Evolutionary conservation across 2,888 invertebrate species (phyloP).

Genomic region (Chrysomela aeneicollis): DNA sequence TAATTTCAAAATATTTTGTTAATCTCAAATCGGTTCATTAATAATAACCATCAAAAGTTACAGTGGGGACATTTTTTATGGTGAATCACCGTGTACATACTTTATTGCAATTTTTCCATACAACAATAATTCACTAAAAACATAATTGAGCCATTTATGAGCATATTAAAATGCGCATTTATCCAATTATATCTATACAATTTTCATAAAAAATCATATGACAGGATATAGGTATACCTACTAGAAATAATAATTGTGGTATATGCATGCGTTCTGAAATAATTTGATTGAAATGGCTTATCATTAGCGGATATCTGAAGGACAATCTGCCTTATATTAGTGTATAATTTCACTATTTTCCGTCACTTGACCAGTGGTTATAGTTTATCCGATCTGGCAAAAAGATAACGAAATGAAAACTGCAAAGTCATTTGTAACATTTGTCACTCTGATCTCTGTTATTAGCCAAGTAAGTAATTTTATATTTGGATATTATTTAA

Average conservation of each 20-base stretch:
- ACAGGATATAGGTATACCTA: background rate
- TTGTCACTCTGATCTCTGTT: background rate
- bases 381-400: background rate
- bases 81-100: too few species aligned
- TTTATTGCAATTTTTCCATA: too few species aligned
- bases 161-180: background rate
- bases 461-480: background rate
- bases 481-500: too few species aligned
- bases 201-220: background rate
- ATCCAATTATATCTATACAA: background rate
- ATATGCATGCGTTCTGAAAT: constrained; percentile 9
- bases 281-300: background rate
- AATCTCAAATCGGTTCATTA: too few species aligned
- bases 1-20: too few species aligned
- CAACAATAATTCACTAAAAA: too few species aligned
- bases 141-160: background rate
- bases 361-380: background rate
- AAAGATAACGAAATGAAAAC: background rate
- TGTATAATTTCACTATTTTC: background rate
- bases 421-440: background rate
- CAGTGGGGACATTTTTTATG: too few species aligned
- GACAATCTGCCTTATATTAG: background rate
- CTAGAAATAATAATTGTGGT: background rate
- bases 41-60: too few species aligned
- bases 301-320: constrained; percentile 8